These are phyloP conservation scores for Tromatobia lineatoria DNA, from an alignment of 2,888 invertebrate genomes.

Conservation along the genomic window DNA sequence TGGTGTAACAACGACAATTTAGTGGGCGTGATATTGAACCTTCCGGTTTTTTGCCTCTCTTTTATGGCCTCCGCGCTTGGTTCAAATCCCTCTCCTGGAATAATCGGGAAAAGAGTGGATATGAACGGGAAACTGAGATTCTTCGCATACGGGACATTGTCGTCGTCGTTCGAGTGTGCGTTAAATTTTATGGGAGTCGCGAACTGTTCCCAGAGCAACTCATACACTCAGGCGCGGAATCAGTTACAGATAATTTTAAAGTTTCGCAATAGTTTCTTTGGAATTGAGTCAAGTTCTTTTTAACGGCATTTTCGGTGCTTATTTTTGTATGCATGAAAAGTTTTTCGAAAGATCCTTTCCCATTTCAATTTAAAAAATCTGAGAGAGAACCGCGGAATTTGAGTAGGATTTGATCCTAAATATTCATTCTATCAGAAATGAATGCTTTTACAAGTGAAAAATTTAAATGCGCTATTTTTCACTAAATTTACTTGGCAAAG, in stretches of 20 bases:
- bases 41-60: neutral
- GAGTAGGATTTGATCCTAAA: no score
- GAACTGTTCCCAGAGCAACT: neutral
- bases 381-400: no score
- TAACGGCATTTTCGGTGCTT: no score
- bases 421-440: no score
- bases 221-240: neutral
- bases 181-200: neutral
- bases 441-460: no score
- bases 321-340: no score
- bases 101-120: neutral
- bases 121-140: neutral
- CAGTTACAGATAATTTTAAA: neutral
- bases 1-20: constrained; percentile 20
- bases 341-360: no score
- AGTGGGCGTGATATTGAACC: constrained; percentile 12
- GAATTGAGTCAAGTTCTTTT: neutral
- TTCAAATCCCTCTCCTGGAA: neutral
- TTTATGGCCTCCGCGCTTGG: neutral
- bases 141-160: neutral
- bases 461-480: no score
- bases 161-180: neutral
- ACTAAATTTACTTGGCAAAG: neutral
- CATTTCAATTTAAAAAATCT: no score
- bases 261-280: neutral